These are phyloP conservation scores for Isurus oxyrinchus DNA, from an alignment of 2,113 vertebrate genomes.

Conservation along the genomic window DNA sequence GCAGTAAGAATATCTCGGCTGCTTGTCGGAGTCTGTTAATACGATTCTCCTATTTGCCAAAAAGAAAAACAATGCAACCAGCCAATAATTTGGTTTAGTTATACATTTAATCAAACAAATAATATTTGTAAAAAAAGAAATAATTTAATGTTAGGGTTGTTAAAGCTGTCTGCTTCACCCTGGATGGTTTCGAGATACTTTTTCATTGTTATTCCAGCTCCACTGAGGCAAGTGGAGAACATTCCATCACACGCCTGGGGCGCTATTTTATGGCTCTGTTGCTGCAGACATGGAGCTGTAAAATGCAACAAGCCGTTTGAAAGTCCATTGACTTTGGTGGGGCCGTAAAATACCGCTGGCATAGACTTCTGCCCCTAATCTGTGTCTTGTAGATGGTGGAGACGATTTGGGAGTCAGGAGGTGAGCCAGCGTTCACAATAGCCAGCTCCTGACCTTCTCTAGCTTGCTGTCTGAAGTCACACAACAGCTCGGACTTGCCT, in stretches of 20 bases:
- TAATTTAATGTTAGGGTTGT: background rate
- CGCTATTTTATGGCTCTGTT: too few species aligned
- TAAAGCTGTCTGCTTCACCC: background rate
- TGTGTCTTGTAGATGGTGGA: background rate
- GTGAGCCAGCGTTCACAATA: background rate
- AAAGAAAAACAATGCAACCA: background rate
- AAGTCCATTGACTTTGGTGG: too few species aligned
- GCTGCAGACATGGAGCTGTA: too few species aligned
- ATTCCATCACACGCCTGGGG: background rate
- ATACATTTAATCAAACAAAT: background rate
- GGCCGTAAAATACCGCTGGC: too few species aligned
- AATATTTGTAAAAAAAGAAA: background rate
- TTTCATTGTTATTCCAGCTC: background rate
- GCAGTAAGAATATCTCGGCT: conserved; percentile 54
- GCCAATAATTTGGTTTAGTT: background rate
- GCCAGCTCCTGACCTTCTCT: background rate
- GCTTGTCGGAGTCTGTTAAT: conserved; percentile 50
- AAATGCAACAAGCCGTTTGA: too few species aligned
- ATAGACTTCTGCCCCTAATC: background rate
- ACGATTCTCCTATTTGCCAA: conserved; percentile 34
- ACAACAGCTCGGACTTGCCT: background rate
- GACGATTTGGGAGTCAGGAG: background rate
- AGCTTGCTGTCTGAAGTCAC: background rate
- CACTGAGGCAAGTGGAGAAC: background rate
- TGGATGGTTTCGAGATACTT: background rate